A percentile compares a stretch with the other conserved stretches of the same genome.
Evolutionary conservation across 2,888 invertebrate species (phyloP).

Genomic region (Caenorhabditis drosophilae): DNA sequence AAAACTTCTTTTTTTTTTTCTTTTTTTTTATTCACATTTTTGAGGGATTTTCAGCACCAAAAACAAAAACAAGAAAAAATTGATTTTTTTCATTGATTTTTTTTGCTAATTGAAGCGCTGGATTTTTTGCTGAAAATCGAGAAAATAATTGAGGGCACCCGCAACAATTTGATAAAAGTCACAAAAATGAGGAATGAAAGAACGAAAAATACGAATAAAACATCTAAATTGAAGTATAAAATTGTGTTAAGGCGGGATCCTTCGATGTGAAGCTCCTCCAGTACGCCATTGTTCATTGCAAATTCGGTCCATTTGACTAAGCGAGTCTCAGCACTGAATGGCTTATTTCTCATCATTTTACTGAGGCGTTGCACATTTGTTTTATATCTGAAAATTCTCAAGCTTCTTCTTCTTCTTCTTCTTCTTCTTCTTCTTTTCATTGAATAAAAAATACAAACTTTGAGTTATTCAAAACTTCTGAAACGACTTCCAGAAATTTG

Average conservation of each 20-base stretch:
- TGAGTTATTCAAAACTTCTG: slow-evolving; percentile 37
- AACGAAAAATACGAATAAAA: slow-evolving; percentile 20
- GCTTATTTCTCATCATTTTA: slow-evolving; percentile 47
- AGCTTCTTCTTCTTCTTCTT: background rate
- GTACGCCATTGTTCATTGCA: slow-evolving; percentile 49
- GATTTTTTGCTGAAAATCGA: too few species aligned
- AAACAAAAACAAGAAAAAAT: too few species aligned
- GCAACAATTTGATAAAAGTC: too few species aligned
- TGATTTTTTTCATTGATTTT: too few species aligned
- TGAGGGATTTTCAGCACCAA: too few species aligned
- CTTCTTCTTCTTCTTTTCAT: too few species aligned
- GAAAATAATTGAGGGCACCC: too few species aligned
- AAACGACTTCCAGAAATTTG: slow-evolving; percentile 29
- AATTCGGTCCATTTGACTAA: slow-evolving; percentile 53
- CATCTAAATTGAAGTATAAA: slow-evolving; percentile 55
- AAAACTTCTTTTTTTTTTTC: too few species aligned
- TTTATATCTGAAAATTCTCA: slow-evolving; percentile 37
- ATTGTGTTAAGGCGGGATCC: slow-evolving; percentile 47
- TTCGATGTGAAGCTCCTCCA: slow-evolving; percentile 49
- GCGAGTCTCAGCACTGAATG: slow-evolving; percentile 48
- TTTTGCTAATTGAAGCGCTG: too few species aligned
- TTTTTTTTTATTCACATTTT: too few species aligned
- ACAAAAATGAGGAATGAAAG: background rate
- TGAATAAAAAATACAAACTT: too few species aligned
- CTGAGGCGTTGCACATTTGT: slow-evolving; percentile 33